Percentiles rank a stretch among this genome's conserved stretches.
Evolutionary conservation across 2,888 invertebrate species (phyloP).

Genomic region (Noctua janthe): DNA sequence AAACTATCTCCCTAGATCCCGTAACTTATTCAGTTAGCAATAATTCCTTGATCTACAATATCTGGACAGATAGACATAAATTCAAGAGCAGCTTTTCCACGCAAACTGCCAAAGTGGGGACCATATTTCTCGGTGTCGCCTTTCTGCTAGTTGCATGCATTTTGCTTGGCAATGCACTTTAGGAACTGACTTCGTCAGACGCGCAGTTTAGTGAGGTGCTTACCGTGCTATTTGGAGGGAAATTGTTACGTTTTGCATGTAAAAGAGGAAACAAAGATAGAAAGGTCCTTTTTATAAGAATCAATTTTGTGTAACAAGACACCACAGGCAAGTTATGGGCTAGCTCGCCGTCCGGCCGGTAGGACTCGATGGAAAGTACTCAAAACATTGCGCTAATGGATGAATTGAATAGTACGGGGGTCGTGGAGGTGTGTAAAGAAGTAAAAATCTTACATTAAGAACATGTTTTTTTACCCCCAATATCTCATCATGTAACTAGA

Average conservation of each 20-base stretch:
- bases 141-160: constrained; percentile 52
- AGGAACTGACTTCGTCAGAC: constrained; percentile 50
- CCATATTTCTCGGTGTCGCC: constrained; percentile 51
- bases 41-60: constrained; percentile 34
- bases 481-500: too few species aligned
- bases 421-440: too few species aligned
- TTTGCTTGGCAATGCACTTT: constrained; percentile 55
- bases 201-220: constrained; percentile 48
- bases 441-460: too few species aligned
- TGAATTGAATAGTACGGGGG: too few species aligned
- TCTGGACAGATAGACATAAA: constrained; percentile 41
- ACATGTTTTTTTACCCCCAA: too few species aligned
- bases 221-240: constrained; percentile 43
- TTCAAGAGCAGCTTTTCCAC: constrained; percentile 45
- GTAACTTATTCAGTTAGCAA: constrained; percentile 24
- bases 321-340: not conserved
- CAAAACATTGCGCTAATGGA: too few species aligned
- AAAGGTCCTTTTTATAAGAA: not conserved
- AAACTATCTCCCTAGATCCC: not conserved
- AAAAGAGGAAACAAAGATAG: constrained; percentile 3
- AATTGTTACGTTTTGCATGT: constrained; percentile 30
- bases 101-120: constrained; percentile 46
- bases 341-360: too few species aligned
- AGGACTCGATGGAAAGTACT: too few species aligned
- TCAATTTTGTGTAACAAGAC: not conserved